Base-by-base conservation (phyloP, 37 sponge, comb jelly and placozoan genomes). In the Spongia lamella region DNA sequence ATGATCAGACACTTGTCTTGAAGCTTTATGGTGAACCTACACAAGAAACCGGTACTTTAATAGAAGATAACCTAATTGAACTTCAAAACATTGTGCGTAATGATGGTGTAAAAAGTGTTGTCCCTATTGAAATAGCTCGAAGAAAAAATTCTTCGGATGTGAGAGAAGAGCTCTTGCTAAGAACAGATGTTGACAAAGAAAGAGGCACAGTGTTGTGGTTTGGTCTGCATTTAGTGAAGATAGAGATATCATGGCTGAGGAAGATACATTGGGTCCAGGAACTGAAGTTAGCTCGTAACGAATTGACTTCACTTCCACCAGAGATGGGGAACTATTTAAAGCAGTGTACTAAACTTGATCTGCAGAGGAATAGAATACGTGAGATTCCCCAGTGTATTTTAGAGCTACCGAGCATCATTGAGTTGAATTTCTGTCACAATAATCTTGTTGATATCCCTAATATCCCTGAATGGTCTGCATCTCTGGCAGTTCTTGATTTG, bases 381-480 rank as follows among this genome's bases (percentile, higher is more conserved):
- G 66, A 58, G 25, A 73, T 96, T 7, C 96, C 96, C 14, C 79
- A 75, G 27, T 79, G 72, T 38, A 56, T 96, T 21, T 66, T 96
- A 17, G 94, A 92, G 73, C 68, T 96, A 49, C 93, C 96, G 0
- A 68, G 69, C 36, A 79, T 92, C 19, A 38, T 32, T 15, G 84
- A 83, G 63, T 85, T 96, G 55, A 92, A 89, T 56, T 79, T 89
- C 27, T 80, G 91, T 5, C 58, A 70, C 53, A 96, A 96, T 69
- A 49, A 65, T 35, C 76, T 96, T 11, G 54, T 32, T 17, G 88
- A 92, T 22, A 63, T 96, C 7, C 91, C 91, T 26, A 88, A 88
- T 17, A 62, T 83, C 0, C 73, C 72, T 5, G 87, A 85, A 63
- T 91, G 93, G 87, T 79, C 96, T 1, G 33, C 81, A 7, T 81